Base-by-base conservation (phyloP, 2,113 vertebrate species). In the Heteronetta atricapilla region DNA sequence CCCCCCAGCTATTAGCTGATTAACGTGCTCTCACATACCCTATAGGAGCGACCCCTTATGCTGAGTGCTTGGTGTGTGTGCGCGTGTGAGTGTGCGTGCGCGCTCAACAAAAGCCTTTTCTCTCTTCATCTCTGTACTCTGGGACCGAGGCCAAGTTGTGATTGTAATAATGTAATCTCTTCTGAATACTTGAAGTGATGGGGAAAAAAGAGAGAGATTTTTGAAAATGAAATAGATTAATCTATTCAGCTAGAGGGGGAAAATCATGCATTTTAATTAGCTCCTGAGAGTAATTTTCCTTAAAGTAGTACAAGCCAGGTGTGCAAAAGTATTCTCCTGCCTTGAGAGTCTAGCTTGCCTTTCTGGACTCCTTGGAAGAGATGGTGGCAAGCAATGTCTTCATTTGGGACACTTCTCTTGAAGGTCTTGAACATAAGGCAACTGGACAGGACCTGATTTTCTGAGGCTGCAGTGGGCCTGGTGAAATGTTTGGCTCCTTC, bases 161-260 rank as follows among this genome's bases (percentile, higher is more conserved):
- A 95, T 94, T 94, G 92, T 92, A 95, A 92, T 92, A 96, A 92
- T 92, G 95, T 96, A 97, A 94, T 86, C 94, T 95, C 94, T 95
- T 89, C 95, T 97, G 90, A 96, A 88, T 94, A 86, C 94, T 96
- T 96, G 94, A 96, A 97, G 95, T 95, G 95, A 95, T 96, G 94
- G 93, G 86, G 86, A 94, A 82, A 14, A 95, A 14, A 95, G 74
- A 17, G 66, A 83, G 89, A 94, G 20, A 48, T 48, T 94, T 96
- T 94, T 93, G 92, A 89, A 97, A 96, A 91, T 93, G 92, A 96
- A 97, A 96, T 96, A 95, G 93, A 95, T 96, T 93, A 95, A 97
- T 97, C 94, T 97, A 80, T 95, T 93, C 81, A 93, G 96, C 96
- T 96, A 78, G 88, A 89, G 93, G 96, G 89, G 75, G 83, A 38